Evolutionary conservation across 2,113 vertebrate genomes (phyloP), one percentile per base, ranked within the genome.

Genomic region (Cololabis saira): DNA sequence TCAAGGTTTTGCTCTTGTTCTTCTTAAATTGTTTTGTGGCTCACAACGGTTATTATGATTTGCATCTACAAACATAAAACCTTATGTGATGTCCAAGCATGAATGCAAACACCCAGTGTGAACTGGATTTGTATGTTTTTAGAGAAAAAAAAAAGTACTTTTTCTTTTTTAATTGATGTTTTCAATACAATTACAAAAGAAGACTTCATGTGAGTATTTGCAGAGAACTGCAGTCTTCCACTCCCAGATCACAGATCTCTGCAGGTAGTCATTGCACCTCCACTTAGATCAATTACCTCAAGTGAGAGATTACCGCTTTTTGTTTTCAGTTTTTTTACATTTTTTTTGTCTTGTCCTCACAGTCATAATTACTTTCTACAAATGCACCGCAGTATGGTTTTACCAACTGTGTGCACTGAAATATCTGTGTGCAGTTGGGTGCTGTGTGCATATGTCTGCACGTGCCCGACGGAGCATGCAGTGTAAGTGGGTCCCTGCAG

Each of bases 401-500:
- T 5, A 8, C 2, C 19, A 27, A 19, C 12, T 27, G 17, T 49
- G 43, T 40, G 54, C 41, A 17, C 18, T 30, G 53, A 56, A 27
- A 17, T 45, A 27, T n/a, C 51, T 65, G 67, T 60, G 75, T 12
- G 42, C 54, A 66, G 58, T 54, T 60, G 15, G n/a, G 41, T n/a
- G n/a, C n/a, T 51, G 15, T 61, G 55, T 70, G 60, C 55, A 7
- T 61, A 44, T 55, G 49, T 71, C 67, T 71, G 65, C 4, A 59
- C 21, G 24, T 52, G 49, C 37, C 44, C 62, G 40, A 62, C 40
- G 61, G 64, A 70, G 56, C 69, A 48, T 42, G 55, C 44, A 48
- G 58, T 40, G 60, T 71, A 51, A 76, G 67, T 69, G 69, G 58
- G 83, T 85, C 77, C 89, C 89, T 92, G 89, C 82, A 92, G 87